phyloP scores from a whole-genome alignment of 2,113 vertebrate genomes.

The Poeciliopsis retropinna region DNA sequence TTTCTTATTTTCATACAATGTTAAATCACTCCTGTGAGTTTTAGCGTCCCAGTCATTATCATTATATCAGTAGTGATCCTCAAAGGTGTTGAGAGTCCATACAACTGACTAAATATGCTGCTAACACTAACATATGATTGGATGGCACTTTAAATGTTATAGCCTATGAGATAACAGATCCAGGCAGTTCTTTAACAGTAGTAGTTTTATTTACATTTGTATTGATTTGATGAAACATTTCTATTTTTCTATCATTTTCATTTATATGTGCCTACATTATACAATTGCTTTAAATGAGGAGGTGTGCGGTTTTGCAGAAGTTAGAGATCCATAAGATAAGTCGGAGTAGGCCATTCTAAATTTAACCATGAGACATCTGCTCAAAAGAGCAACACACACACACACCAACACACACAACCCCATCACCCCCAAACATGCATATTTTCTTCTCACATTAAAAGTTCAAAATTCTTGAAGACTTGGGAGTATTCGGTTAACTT shows the following conservation, averaged over 20 bases:
- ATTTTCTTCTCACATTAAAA: neutral
- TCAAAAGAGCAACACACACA: conserved; percentile 25
- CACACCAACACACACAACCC: conserved; percentile 2
- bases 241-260: neutral
- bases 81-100: neutral
- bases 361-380: conserved; percentile 33
- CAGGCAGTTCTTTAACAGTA: neutral
- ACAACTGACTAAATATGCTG: neutral
- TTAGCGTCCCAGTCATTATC: neutral
- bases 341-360: conserved; percentile 44
- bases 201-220: neutral
- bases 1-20: neutral
- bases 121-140: neutral
- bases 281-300: neutral
- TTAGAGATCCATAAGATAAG: conserved; percentile 9
- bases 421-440: neutral
- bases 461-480: neutral
- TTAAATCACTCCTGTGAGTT: neutral
- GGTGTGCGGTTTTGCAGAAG: conserved; percentile 7
- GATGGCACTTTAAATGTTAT: neutral
- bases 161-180: neutral
- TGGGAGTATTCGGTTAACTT: neutral
- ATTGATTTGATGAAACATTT: neutral
- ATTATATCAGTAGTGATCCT: neutral
- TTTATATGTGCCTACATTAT: neutral